Evolutionary conservation across 23 tunicate genomes (phyloP).

Genomic region (Clavelina lepadiformis): DNA sequence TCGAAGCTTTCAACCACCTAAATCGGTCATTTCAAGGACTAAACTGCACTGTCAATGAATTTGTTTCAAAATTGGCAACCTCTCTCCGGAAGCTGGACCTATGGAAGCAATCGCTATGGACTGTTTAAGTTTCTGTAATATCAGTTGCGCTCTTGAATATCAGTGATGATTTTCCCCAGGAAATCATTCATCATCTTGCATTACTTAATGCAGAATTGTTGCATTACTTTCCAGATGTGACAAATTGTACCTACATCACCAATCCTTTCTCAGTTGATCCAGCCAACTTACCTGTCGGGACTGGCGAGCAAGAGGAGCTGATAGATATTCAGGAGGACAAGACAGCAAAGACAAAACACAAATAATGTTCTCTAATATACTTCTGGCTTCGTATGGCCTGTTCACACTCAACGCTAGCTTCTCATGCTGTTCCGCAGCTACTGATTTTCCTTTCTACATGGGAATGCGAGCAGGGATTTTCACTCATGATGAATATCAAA

Average conservation of each 20-base stretch:
- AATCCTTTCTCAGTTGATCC: not conserved
- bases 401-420: conserved; percentile 11
- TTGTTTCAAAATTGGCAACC: no score
- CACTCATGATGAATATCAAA: no score
- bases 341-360: conserved; percentile 20
- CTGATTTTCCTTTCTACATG: no score
- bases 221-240: not conserved
- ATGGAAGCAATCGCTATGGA: not conserved
- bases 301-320: conserved; percentile 18
- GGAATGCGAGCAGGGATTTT: no score
- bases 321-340: conserved; percentile 25
- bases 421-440: conserved; percentile 35
- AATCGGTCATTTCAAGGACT: not conserved
- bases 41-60: conserved; percentile 1
- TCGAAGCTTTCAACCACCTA: not conserved
- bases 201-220: no score
- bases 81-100: not conserved
- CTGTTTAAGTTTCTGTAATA: not conserved
- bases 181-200: conserved; percentile 1
- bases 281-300: conserved; percentile 4
- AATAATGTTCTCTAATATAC: conserved; percentile 9
- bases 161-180: not conserved
- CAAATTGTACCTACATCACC: not conserved
- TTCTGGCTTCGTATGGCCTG: conserved; percentile 11
- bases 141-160: not conserved